Conservation (phyloP, 1,140 invertebrate genomes). For the Drosophila paulistorum region DNA sequence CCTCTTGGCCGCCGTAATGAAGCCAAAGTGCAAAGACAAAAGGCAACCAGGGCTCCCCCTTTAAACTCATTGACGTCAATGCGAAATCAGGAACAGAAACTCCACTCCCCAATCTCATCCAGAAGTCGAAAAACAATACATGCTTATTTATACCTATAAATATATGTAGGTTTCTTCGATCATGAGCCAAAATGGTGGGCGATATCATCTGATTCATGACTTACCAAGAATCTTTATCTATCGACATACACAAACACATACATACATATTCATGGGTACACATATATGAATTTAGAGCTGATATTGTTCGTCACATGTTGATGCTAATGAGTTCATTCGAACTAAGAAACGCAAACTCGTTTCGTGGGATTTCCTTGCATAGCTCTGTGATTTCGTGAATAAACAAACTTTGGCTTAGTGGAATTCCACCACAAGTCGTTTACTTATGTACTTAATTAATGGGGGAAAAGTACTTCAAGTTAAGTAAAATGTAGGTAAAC, state of each 20-base stretch:
- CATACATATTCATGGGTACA: neutral
- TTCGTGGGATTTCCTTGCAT: conserved; percentile 58
- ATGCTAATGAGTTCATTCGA: conserved; percentile 67
- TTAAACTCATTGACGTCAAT: conserved; percentile 64
- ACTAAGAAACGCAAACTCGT: conserved; percentile 43
- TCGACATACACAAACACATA: neutral
- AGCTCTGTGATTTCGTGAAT: conserved; percentile 22
- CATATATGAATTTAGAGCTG: conserved; percentile 16
- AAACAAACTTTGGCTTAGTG: conserved; percentile 34
- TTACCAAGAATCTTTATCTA: conserved; percentile 42
- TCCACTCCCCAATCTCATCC: conserved; percentile 10
- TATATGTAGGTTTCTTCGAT: conserved; percentile 32
- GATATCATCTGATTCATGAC: conserved; percentile 48
- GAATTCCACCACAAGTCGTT: conserved; percentile 33
- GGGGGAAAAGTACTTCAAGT: conserved; percentile 63
- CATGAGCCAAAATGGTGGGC: conserved; percentile 36
- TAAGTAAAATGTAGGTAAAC: conserved; percentile 43
- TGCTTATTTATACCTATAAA: neutral
- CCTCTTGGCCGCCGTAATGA: conserved; percentile 9
- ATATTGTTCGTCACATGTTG: conserved; percentile 31
- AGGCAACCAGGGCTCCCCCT: conserved; percentile 26
- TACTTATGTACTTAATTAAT: conserved; percentile 67
- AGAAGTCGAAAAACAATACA: conserved; percentile 20
- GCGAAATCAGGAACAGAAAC: conserved; percentile 48
- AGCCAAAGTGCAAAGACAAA: conserved; percentile 49